Percentiles rank a stretch among this genome's conserved stretches.
Conservation (phyloP, 2,113 vertebrate genomes). For the Cettia cetti region DNA sequence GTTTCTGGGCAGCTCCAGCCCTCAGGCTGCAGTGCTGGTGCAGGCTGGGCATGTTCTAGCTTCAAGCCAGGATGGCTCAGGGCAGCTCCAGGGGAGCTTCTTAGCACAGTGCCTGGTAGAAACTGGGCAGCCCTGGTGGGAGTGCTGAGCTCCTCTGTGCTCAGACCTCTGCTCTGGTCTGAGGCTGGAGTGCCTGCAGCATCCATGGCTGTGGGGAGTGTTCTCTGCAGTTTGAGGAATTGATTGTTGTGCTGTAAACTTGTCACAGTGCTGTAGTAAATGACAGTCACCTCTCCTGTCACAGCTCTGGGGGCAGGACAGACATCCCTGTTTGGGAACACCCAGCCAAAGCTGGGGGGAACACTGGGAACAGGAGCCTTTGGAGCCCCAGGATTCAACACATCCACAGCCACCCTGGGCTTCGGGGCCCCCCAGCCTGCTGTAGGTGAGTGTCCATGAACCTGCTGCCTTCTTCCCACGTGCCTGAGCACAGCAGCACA, state of each 20-base stretch:
- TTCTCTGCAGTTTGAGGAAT: neutral
- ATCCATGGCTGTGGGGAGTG: fast-evolving
- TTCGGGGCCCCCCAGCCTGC: slow-evolving; percentile 88
- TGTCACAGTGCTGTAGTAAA: fast-evolving
- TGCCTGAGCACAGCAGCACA: neutral
- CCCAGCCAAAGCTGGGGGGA: slow-evolving; percentile 85
- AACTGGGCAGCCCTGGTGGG: neutral
- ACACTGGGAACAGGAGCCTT: slow-evolving; percentile 85
- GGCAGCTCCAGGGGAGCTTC: neutral
- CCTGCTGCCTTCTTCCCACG: neutral
- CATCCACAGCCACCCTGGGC: slow-evolving; percentile 76
- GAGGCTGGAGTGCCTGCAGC: neutral
- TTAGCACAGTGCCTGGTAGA: fast-evolving
- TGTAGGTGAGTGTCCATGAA: slow-evolving; percentile 76
- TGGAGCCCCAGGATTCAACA: slow-evolving; percentile 82
- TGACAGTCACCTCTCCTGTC: neutral
- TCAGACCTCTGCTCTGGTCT: neutral
- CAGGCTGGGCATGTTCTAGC: neutral
- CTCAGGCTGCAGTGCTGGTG: neutral
- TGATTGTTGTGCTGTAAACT: neutral
- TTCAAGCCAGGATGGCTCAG: neutral
- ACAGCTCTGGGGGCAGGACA: slow-evolving; percentile 84
- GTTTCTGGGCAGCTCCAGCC: neutral
- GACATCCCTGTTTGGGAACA: slow-evolving; percentile 88
- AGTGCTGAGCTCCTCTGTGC: neutral